phyloP scores from a whole-genome alignment of 2,797 vertebrate species.

The Hafferia zeledoni region DNA sequence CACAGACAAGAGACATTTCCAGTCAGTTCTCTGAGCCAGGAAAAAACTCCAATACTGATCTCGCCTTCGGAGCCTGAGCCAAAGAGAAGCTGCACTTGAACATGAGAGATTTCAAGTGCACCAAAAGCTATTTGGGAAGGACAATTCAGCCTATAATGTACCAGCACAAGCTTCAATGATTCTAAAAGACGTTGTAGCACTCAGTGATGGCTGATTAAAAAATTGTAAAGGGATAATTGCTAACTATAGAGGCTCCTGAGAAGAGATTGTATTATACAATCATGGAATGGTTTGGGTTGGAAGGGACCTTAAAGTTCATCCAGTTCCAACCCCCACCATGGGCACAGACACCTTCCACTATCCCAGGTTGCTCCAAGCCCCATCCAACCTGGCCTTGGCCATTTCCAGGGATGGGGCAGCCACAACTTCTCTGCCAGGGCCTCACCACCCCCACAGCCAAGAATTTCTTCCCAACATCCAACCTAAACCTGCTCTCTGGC shows the following conservation, averaged over 20 bases:
- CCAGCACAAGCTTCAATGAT: constrained; percentile 15
- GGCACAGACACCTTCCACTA: not conserved
- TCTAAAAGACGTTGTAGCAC: not conserved
- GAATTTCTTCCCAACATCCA: not conserved
- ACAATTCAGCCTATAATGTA: not conserved
- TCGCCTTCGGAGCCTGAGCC: not conserved
- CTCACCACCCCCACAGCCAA: fast-evolving
- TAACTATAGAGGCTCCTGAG: not conserved
- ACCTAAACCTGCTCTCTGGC: fast-evolving
- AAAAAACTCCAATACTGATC: not conserved
- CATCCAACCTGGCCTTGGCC: fast-evolving
- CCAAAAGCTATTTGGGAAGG: constrained; percentile 1
- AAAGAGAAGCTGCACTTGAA: constrained; percentile 13
- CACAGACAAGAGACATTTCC: not conserved
- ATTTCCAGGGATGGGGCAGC: not conserved
- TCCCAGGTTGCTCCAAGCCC: not conserved
- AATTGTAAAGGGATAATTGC: not conserved
- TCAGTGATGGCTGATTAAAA: not conserved
- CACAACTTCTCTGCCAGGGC: not conserved
- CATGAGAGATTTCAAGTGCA: not conserved
- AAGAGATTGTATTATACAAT: not conserved
- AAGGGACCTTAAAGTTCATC: fast-evolving
- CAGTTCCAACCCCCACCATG: not conserved
- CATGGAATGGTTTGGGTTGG: not conserved
- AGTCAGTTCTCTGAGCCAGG: not conserved